Evolutionary conservation across 30 jellyfish, hydroid and myxozoan species (phyloP), one percentile per base, ranked within the genome.

Genomic region (Cassiopea andromeda): DNA sequence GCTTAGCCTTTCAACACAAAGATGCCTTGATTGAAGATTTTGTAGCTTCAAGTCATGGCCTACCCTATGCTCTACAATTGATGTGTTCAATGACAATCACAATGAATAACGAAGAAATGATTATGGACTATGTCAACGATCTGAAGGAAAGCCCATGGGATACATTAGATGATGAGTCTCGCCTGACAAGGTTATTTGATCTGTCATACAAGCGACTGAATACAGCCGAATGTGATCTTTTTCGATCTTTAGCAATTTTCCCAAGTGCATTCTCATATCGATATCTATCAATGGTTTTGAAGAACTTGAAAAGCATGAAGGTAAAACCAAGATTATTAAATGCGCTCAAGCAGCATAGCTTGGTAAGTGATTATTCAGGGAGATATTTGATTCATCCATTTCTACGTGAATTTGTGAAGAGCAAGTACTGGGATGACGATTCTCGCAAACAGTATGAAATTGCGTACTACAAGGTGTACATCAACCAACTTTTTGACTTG

Each of bases 161-260:
- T 9, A 44, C 88, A 38, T 2, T 78, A 0, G 38, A 27, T 27
- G 38, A 27, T 27, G 38, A 27, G 0, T 27, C 38, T 27, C 10
- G 44, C 0, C 2, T 78, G 43, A 45, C 7, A 0, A 18, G 0
- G 1, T 49, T 78, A 2, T 78, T 78, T 78, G 43, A 15, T 1
- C 18, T 44, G 48, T 78, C 87, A 1, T 78, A 46, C 1, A 47
- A 78, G 57, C 43, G 18, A 10, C 2, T 82, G 18, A 49, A 18
- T 9, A 16, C 44, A 14, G 83, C n/a, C 1, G 83, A n/a, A n/a
- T n/a, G n/a, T n/a, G n/a, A n/a, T n/a, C n/a, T n/a, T n/a, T n/a
- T n/a, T n/a, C n/a, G n/a, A n/a, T n/a, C n/a, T n/a, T 71, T 82
- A 1, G 91, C 91, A 45, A 74, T 82, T 43, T 66, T 82, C 72